A percentile compares a stretch with the other conserved stretches of the same genome.
These are phyloP conservation scores for Stegodyphus dumicola DNA, from an alignment of 1,140 invertebrate species.

Conservation along the genomic window DNA sequence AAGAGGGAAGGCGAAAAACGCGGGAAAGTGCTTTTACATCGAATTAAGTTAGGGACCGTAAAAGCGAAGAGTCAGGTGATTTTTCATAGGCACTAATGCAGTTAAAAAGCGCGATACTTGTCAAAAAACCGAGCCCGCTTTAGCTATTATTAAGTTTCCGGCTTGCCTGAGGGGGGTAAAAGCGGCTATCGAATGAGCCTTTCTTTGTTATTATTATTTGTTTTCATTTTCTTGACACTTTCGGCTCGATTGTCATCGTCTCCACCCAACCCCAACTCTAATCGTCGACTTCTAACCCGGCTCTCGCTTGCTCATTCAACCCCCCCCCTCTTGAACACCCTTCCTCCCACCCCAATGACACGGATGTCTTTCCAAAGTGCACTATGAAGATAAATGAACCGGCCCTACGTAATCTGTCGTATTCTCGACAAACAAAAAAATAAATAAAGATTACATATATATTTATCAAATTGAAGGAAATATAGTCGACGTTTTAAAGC, in stretches of 20 bases:
- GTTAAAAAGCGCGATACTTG: constrained; percentile 50
- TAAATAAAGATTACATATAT: background rate
- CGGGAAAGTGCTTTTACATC: constrained; percentile 42
- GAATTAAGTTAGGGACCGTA: constrained; percentile 51
- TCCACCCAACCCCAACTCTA: constrained; percentile 5
- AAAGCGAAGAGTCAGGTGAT: constrained; percentile 46
- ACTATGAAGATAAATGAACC: constrained; percentile 49
- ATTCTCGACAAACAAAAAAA: constrained; percentile 12
- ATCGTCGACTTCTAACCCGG: background rate
- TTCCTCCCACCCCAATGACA: background rate
- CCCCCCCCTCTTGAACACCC: background rate
- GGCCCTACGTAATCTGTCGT: constrained; percentile 32
- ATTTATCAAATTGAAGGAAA: constrained; percentile 51
- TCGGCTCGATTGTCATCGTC: constrained; percentile 39
- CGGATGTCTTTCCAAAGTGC: background rate
- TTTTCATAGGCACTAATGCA: constrained; percentile 48
- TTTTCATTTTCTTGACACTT: constrained; percentile 47
- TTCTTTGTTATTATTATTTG: constrained; percentile 55
- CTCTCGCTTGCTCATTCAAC: background rate
- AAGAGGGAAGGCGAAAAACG: background rate
- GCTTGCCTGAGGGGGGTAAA: background rate
- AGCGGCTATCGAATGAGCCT: constrained; percentile 27
- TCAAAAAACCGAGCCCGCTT: constrained; percentile 42
- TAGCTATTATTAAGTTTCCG: constrained; percentile 43
- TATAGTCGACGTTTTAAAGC: constrained; percentile 51